phyloP scores from a whole-genome alignment of 2,888 invertebrate species.

The Ectemnius continuus region DNA sequence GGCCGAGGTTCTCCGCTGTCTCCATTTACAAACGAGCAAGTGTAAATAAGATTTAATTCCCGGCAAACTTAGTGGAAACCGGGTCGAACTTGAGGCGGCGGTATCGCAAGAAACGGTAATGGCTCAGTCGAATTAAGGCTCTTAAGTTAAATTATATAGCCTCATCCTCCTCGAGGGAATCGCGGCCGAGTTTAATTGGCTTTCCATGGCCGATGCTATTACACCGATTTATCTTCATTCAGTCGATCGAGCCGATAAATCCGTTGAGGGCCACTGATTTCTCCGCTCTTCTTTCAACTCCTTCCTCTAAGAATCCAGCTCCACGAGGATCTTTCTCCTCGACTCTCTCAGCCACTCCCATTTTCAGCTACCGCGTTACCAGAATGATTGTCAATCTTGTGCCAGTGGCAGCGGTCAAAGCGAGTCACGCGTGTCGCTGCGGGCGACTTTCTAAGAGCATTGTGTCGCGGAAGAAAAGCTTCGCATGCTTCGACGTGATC shows the following conservation, averaged over 20 bases:
- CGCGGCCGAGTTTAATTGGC: slow-evolving; percentile 4
- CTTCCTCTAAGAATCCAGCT: slow-evolving; percentile 43
- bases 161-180: not conserved
- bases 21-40: not conserved
- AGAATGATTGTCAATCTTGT: slow-evolving; percentile 61
- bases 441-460: slow-evolving; percentile 46
- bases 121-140: not conserved
- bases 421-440: slow-evolving; percentile 40
- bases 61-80: not conserved
- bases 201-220: slow-evolving; percentile 1
- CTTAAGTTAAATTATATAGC: not conserved
- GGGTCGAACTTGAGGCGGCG: not conserved
- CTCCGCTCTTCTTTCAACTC: slow-evolving; percentile 32
- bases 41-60: slow-evolving; percentile 1
- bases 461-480: slow-evolving; percentile 45
- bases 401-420: slow-evolving; percentile 46
- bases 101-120: not conserved
- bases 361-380: slow-evolving; percentile 69
- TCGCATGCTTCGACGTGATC: slow-evolving; percentile 37
- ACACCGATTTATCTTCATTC: slow-evolving; percentile 3
- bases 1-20: too few relatives aligned
- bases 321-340: slow-evolving; percentile 66
- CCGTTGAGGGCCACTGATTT: slow-evolving; percentile 59
- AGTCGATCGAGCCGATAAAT: slow-evolving; percentile 1
- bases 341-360: slow-evolving; percentile 71